A percentile compares a stretch with the other conserved stretches of the same genome.
These are phyloP conservation scores for Sericinus montela DNA, from an alignment of 2,888 invertebrate genomes.

Conservation along the genomic window DNA sequence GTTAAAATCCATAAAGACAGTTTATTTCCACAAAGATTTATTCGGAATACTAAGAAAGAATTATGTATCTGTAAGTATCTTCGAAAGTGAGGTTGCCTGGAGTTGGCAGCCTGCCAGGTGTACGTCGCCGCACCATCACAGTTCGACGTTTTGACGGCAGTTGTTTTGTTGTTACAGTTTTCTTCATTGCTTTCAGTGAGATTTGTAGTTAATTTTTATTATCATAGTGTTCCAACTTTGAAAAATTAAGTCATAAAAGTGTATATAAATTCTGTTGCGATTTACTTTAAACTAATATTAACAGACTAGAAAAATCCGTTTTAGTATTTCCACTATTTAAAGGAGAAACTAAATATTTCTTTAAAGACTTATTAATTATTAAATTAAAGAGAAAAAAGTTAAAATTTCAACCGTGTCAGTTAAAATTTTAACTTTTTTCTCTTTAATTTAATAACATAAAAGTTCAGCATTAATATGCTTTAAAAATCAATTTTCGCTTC, in stretches of 20 bases:
- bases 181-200: slow-evolving; percentile 13
- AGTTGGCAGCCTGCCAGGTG: slow-evolving; percentile 31
- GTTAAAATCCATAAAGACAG: slow-evolving; percentile 9
- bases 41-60: slow-evolving; percentile 34
- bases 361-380: no score
- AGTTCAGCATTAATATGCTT: no score
- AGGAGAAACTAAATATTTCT: no score
- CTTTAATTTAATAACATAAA: no score
- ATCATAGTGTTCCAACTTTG: slow-evolving; percentile 11
- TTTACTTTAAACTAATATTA: neutral
- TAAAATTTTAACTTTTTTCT: no score
- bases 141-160: slow-evolving; percentile 25
- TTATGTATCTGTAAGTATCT: slow-evolving; percentile 35
- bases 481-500: no score
- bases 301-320: neutral
- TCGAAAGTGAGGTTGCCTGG: slow-evolving; percentile 33
- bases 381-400: no score
- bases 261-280: neutral
- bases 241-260: slow-evolving; percentile 11
- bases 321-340: no score
- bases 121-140: slow-evolving; percentile 32
- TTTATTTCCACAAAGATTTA: slow-evolving; percentile 35
- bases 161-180: slow-evolving; percentile 24
- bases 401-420: no score
- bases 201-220: slow-evolving; percentile 21